Percentiles rank a stretch among this genome's conserved stretches.
These are phyloP conservation scores for Lycodopsis pacificus DNA, from an alignment of 2,797 vertebrate genomes.

Conservation along the genomic window DNA sequence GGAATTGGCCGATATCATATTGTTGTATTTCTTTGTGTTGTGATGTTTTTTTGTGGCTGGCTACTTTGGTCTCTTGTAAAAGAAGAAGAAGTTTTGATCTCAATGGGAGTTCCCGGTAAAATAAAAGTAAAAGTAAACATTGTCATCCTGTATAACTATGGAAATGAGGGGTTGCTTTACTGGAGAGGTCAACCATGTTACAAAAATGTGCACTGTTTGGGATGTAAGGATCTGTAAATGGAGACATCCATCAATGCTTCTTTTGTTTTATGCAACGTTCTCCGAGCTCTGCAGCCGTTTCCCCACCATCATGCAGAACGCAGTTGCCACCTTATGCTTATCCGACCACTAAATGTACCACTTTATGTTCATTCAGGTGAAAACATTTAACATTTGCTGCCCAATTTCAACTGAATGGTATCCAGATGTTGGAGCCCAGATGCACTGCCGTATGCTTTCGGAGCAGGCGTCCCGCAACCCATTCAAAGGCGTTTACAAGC, in stretches of 20 bases:
- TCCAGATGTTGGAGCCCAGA: conserved; percentile 77
- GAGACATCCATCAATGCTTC: conserved; percentile 47
- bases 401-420: conserved; percentile 53
- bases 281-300: conserved; percentile 13
- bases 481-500: conserved; percentile 32
- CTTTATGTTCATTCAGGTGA: conserved; percentile 67
- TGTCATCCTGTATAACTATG: not conserved
- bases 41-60: too few relatives aligned
- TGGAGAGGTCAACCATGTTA: conserved; percentile 27
- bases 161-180: conserved; percentile 15
- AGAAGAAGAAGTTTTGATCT: too few relatives aligned
- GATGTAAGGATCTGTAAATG: conserved; percentile 32
- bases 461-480: conserved; percentile 30
- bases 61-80: too few relatives aligned
- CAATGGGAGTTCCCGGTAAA: too few relatives aligned
- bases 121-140: not conserved
- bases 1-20: too few relatives aligned
- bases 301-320: conserved; percentile 12
- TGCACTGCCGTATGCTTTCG: conserved; percentile 54
- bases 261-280: conserved; percentile 35
- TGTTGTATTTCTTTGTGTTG: too few relatives aligned
- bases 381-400: conserved; percentile 61
- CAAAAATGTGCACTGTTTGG: not conserved
- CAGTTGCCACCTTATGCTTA: conserved; percentile 39
- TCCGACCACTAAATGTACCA: conserved; percentile 58